A percentile compares a stretch with the other conserved stretches of the same genome.
phyloP scores from a whole-genome alignment of 92 coral and sea anemone genomes.

The Paragorgia papillata region DNA sequence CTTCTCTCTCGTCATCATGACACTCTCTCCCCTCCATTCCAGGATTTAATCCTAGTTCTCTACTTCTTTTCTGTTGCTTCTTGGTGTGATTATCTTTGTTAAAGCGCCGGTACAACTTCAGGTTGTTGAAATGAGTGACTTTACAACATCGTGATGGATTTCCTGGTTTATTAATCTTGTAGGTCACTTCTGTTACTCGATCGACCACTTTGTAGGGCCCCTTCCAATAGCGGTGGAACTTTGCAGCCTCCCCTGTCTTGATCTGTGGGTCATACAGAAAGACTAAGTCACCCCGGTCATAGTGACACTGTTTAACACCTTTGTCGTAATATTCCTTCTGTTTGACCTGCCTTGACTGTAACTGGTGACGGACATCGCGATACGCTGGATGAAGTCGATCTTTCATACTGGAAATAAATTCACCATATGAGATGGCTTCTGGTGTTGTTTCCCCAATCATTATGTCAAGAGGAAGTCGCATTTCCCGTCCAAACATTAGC shows the following conservation, averaged over 20 bases:
- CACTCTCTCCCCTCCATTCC: no score
- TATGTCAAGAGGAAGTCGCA: constrained; percentile 44
- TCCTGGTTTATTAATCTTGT: constrained; percentile 4
- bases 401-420: not conserved
- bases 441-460: constrained; percentile 38
- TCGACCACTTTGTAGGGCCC: constrained; percentile 12
- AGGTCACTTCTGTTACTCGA: constrained; percentile 36
- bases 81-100: not conserved
- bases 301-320: not conserved
- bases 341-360: not conserved
- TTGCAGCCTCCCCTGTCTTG: constrained; percentile 15
- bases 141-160: not conserved
- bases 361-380: not conserved
- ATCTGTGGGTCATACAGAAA: not conserved
- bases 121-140: constrained; percentile 48
- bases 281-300: not conserved
- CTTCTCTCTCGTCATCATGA: no score
- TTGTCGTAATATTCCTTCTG: constrained; percentile 10
- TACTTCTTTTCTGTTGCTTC: no score
- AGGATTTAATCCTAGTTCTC: no score
- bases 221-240: constrained; percentile 36
- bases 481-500: constrained; percentile 54
- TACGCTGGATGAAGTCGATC: constrained; percentile 6
- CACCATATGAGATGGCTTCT: constrained; percentile 14
- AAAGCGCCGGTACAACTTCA: constrained; percentile 20